Evolutionary conservation across 2,888 invertebrate genomes (phyloP).

Genomic region (Arenicola marina): DNA sequence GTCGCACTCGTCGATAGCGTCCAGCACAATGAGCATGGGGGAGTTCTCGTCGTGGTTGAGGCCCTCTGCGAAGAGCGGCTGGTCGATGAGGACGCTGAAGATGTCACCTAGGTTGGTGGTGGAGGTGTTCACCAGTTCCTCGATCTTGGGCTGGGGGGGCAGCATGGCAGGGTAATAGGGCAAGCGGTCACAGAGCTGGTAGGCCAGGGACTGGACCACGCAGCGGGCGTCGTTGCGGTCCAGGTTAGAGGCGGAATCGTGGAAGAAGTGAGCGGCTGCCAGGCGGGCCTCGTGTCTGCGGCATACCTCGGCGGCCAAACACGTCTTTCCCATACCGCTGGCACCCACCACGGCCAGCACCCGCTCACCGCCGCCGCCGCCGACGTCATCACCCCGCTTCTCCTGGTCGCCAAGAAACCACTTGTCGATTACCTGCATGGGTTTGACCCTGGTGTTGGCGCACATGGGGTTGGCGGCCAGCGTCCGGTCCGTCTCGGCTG

Average conservation of each 20-base stretch:
- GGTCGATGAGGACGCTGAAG: slow-evolving; percentile 19
- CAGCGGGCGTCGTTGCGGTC: slow-evolving; percentile 22
- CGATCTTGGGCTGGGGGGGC: slow-evolving; percentile 9
- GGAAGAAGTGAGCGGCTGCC: slow-evolving; percentile 30
- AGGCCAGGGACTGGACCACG: slow-evolving; percentile 23
- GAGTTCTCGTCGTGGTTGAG: slow-evolving; percentile 13
- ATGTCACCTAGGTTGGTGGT: slow-evolving; percentile 13
- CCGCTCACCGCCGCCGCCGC: too few relatives aligned
- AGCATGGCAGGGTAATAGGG: slow-evolving; percentile 20
- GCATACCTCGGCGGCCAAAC: slow-evolving; percentile 24
- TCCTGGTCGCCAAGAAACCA: slow-evolving; percentile 19
- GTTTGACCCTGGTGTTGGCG: slow-evolving; percentile 23
- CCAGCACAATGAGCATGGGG: slow-evolving; percentile 29
- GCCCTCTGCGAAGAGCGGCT: slow-evolving; percentile 12
- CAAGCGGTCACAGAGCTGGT: slow-evolving; percentile 18
- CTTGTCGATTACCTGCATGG: slow-evolving; percentile 14
- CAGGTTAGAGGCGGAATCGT: slow-evolving; percentile 16
- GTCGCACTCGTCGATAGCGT: slow-evolving; percentile 35
- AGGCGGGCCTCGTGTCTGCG: slow-evolving; percentile 6
- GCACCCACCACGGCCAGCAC: slow-evolving; percentile 24
- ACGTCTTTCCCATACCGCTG: slow-evolving; percentile 34
- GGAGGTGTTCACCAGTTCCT: slow-evolving; percentile 3
- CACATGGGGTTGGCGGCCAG: slow-evolving; percentile 1
- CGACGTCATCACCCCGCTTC: slow-evolving; percentile 1
- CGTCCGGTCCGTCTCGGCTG: too few relatives aligned